Conservation (phyloP, 2,797 vertebrate genomes). For the Diplodus puntazzo region DNA sequence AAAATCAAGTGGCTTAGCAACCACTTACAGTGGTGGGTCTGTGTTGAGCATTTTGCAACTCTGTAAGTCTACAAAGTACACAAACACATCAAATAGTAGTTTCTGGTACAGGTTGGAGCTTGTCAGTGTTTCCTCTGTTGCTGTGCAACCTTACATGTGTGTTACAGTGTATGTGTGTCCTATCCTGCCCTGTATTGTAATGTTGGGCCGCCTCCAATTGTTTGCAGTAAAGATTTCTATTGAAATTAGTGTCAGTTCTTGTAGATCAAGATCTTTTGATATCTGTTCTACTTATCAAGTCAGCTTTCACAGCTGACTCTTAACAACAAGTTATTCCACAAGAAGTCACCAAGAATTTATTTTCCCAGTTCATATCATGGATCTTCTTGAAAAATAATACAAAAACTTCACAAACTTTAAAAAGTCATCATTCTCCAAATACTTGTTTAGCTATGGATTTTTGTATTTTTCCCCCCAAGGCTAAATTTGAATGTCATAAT, state of each 20-base stretch:
- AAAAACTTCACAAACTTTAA: too few relatives aligned
- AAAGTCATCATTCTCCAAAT: too few relatives aligned
- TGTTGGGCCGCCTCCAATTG: background rate
- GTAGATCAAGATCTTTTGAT: background rate
- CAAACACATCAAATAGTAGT: slow-evolving; percentile 2
- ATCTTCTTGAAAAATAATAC: too few relatives aligned
- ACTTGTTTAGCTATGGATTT: too few relatives aligned
- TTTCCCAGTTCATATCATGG: too few relatives aligned
- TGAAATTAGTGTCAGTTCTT: background rate
- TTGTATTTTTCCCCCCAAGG: too few relatives aligned
- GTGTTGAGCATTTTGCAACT: slow-evolving; percentile 35
- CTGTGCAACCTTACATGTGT: background rate
- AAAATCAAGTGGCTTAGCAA: slow-evolving; percentile 39
- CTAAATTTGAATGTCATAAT: too few relatives aligned
- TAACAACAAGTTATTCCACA: too few relatives aligned
- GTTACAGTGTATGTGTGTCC: slow-evolving; percentile 7
- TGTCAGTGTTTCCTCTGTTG: slow-evolving; percentile 20
- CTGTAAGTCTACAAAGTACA: background rate
- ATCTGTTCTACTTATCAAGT: background rate
- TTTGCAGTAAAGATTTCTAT: background rate
- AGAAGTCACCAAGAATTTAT: too few relatives aligned
- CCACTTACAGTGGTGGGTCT: slow-evolving; percentile 15
- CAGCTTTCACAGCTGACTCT: background rate
- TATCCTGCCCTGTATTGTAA: background rate
- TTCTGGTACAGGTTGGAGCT: background rate